phyloP scores from a whole-genome alignment of 2,797 vertebrate genomes.

The Ctenochaetus hawaiiensis region DNA sequence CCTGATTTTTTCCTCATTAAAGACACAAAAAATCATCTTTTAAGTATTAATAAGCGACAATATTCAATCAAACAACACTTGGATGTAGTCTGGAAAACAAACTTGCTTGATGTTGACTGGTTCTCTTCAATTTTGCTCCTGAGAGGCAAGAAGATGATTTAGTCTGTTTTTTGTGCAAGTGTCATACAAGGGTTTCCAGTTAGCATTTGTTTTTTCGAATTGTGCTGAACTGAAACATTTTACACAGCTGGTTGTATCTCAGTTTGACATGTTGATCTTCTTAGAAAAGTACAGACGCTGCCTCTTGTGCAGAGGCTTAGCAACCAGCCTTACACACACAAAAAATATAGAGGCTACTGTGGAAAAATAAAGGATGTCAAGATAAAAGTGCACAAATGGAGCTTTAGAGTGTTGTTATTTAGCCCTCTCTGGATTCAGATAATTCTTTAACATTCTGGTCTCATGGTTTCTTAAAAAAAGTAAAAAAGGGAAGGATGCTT shows the following conservation, averaged over 20 bases:
- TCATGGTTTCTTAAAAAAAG: too few relatives aligned
- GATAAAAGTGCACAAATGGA: neutral
- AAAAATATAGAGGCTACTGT: neutral
- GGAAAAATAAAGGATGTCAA: too few relatives aligned
- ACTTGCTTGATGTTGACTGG: neutral
- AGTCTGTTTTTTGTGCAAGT: neutral
- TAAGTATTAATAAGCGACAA: neutral
- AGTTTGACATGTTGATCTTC: constrained; percentile 51
- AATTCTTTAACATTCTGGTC: too few relatives aligned
- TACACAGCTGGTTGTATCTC: constrained; percentile 19
- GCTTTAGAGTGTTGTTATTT: neutral
- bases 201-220: constrained; percentile 3
- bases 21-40: constrained; percentile 67
- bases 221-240: constrained; percentile 14
- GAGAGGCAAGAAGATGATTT: neutral
- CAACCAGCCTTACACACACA: neutral
- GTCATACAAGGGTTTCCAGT: neutral
- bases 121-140: neutral
- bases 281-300: neutral
- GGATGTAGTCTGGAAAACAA: neutral
- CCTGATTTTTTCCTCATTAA: constrained; percentile 78
- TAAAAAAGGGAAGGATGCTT: too few relatives aligned
- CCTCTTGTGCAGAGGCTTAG: constrained; percentile 10
- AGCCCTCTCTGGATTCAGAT: neutral
- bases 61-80: constrained; percentile 1